Base-by-base conservation (phyloP, 1,140 invertebrate species). In the Drosophila burlai region DNA sequence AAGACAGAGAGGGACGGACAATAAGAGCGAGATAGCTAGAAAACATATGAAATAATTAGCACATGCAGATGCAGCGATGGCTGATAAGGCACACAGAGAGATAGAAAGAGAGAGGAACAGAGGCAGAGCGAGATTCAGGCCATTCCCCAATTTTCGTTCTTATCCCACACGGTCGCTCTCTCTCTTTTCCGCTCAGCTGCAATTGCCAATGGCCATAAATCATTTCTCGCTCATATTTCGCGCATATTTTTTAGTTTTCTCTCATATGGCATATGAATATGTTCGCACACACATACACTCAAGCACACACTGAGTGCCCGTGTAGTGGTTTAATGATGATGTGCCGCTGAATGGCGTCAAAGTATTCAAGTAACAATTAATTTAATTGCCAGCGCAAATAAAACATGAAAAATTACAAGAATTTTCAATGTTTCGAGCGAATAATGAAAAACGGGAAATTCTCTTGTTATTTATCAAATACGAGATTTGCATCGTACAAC, bases 31-130 rank as follows among this genome's bases (percentile, higher is more conserved):
- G 64, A 69, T 46, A 46, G 52, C 59, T 18, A 29, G 46, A 50
- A 54, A 77, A 79, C 85, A 85, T 85, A 83, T 83, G 86, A 91
- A 91, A 91, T 91, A 91, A 91, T 91, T 91, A 91, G 87, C 77
- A 65, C 81, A 81, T 78, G 61, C 58, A 84, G 77, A 73, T 81
- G 55, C 83, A 86, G 69, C 66, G 73, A 72, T 90, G 75, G 52
- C 75, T 76, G 81, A 84, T 81, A 79, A 75, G 65, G 74, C 38
- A 59, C 38, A 57, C 38, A 40, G 43, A 43, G 31, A 54, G n/a
- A 62, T 31, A 13, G 29, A 21, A 38, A 16, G 13, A 54, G 16
- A n/a, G 34, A 42, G 52, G 4, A n/a, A 43, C 31, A 34, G 31
- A 34, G 34, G 34, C 4, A 36, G 16, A 62, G 50, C 26, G 34